phyloP scores from a whole-genome alignment of 2,797 vertebrate species.

The Myotis planiceps region DNA sequence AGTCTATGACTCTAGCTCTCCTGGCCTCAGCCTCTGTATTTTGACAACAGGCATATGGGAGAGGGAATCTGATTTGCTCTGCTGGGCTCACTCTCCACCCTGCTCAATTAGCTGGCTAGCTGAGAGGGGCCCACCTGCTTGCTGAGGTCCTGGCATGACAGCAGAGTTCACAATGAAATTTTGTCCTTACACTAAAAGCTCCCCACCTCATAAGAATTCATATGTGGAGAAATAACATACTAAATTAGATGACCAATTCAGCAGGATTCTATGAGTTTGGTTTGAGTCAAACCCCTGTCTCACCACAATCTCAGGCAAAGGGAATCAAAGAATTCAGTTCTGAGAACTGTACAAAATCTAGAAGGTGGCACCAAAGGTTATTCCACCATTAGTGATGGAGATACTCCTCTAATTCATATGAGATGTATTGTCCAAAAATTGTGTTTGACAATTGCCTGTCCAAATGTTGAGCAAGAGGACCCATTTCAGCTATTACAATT shows the following conservation, averaged over 20 bases:
- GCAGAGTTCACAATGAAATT: not conserved
- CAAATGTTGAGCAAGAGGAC: not conserved
- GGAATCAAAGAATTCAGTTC: not conserved
- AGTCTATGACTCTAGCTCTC: not conserved
- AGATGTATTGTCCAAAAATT: too few relatives aligned
- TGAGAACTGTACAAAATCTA: not conserved
- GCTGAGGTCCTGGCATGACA: not conserved
- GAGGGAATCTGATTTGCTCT: not conserved
- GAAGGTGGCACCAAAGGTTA: fast-evolving
- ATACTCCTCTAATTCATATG: not conserved
- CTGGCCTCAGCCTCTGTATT: not conserved
- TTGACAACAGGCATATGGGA: not conserved
- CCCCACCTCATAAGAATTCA: not conserved
- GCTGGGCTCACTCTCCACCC: not conserved
- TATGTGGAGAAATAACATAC: too few relatives aligned
- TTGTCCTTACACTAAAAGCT: not conserved
- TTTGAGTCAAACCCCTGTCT: not conserved
- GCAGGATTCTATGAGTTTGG: not conserved
- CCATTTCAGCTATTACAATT: not conserved
- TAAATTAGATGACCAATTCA: not conserved
- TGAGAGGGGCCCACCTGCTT: not conserved
- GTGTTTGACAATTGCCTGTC: not conserved
- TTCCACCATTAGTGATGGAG: not conserved
- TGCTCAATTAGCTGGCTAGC: too few relatives aligned
- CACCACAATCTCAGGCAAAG: not conserved